Conservation (phyloP, 2,888 invertebrate genomes). For the Halictus quadricinctus region DNA sequence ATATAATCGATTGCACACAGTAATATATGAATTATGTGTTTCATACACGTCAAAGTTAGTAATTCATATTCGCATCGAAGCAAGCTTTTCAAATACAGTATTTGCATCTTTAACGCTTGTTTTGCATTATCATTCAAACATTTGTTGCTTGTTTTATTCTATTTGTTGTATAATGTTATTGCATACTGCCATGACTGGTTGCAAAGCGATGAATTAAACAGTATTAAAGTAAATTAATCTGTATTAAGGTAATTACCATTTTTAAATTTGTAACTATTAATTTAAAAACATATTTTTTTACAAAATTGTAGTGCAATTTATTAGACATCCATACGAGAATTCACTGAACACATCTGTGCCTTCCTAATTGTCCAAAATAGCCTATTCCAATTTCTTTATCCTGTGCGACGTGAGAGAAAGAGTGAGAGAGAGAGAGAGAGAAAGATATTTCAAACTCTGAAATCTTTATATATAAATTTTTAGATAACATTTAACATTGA, state of each 20-base stretch:
- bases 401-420: neutral
- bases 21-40: neutral
- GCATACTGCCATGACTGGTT: neutral
- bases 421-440: too few species aligned
- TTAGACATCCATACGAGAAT: neutral
- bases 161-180: neutral
- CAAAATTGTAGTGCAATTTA: neutral
- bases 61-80: neutral
- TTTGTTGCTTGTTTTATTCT: neutral
- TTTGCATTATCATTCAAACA: neutral
- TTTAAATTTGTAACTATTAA: neutral
- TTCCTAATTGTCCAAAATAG: conserved; percentile 34
- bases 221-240: neutral
- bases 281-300: conserved; percentile 22
- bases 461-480: neutral
- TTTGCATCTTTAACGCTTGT: neutral
- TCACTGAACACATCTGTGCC: conserved; percentile 48
- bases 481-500: neutral
- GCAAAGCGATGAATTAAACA: neutral
- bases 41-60: neutral
- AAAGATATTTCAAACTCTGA: too few species aligned
- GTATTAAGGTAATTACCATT: neutral
- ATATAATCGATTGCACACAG: neutral
- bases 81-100: neutral
- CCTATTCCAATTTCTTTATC: neutral